These are phyloP conservation scores for Drosophila ohnishii DNA, from an alignment of 1,140 invertebrate genomes.

Conservation along the genomic window DNA sequence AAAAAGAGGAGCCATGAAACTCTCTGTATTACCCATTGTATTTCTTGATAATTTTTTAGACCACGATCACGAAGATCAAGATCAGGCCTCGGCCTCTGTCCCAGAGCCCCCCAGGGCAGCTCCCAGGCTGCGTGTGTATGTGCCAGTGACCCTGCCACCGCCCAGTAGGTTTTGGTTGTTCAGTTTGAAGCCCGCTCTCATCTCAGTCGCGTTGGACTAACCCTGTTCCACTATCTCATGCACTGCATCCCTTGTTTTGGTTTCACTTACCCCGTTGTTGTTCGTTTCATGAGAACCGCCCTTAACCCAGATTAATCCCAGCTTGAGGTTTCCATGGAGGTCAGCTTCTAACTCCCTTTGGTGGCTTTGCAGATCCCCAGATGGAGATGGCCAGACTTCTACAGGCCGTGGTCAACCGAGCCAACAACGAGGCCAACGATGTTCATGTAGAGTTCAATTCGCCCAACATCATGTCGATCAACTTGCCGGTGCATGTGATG, in stretches of 20 bases:
- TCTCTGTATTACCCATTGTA: neutral
- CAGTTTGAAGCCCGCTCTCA: neutral
- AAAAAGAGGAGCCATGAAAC: neutral
- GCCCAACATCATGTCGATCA: constrained; percentile 72
- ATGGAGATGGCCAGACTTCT: constrained; percentile 84
- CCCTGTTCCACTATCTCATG: neutral
- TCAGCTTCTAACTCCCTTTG: neutral
- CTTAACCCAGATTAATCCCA: constrained; percentile 6
- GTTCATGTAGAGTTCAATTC: constrained; percentile 74
- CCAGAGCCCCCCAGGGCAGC: constrained; percentile 26
- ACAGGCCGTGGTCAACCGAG: constrained; percentile 84
- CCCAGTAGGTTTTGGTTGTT: constrained; percentile 61
- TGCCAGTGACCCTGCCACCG: constrained; percentile 61
- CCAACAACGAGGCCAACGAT: constrained; percentile 58
- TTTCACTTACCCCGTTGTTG: constrained; percentile 3
- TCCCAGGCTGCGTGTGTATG: constrained; percentile 66
- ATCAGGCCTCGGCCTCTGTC: constrained; percentile 18
- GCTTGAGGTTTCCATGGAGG: neutral
- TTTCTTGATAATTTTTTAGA: constrained; percentile 61
- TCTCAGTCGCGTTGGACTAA: constrained; percentile 19
- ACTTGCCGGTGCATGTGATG: constrained; percentile 82
- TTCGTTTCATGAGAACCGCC: constrained; percentile 4
- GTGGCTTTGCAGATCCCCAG: constrained; percentile 65
- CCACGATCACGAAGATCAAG: constrained; percentile 41
- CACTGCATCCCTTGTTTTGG: constrained; percentile 7